Evolutionary conservation across 2,888 invertebrate genomes (phyloP).

Genomic region (Chorisops tibialis): DNA sequence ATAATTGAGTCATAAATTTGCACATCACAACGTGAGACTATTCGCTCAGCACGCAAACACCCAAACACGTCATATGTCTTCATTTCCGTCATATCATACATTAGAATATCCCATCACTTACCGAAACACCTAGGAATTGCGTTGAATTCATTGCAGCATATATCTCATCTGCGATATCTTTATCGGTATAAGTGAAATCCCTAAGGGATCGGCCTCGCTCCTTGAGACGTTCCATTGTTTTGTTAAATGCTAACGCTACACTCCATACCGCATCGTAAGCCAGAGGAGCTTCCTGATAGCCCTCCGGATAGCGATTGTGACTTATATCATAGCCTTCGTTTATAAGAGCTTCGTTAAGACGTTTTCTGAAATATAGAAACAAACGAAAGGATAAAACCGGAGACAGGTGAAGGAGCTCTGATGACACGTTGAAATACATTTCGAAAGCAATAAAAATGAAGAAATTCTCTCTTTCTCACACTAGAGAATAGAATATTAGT

Average conservation of each 20-base stretch:
- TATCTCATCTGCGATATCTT: slow-evolving; percentile 91
- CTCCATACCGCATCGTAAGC: slow-evolving; percentile 99
- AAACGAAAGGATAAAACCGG: background rate
- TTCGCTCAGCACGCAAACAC: too few relatives aligned
- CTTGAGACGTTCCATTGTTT: slow-evolving; percentile 85
- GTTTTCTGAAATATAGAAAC: slow-evolving; percentile 54
- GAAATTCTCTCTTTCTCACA: background rate
- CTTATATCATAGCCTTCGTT: slow-evolving; percentile 82
- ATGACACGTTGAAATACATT: background rate
- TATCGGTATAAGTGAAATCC: slow-evolving; percentile 94
- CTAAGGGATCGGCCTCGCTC: slow-evolving; percentile 77
- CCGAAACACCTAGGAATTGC: slow-evolving; percentile 95
- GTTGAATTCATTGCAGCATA: slow-evolving; percentile 98
- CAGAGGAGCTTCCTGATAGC: slow-evolving; percentile 96
- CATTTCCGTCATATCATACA: too few relatives aligned
- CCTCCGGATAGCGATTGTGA: slow-evolving; percentile 83
- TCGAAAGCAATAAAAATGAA: background rate
- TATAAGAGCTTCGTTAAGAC: slow-evolving; percentile 77
- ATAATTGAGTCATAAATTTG: too few relatives aligned
- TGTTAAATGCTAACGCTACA: slow-evolving; percentile 94
- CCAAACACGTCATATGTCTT: too few relatives aligned
- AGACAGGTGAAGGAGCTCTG: background rate
- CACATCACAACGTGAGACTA: too few relatives aligned
- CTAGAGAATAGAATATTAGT: background rate
- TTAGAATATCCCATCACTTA: slow-evolving; percentile 55